These are phyloP conservation scores for Tryphoninae sp. DNA, from an alignment of 2,888 invertebrate genomes.

Conservation along the genomic window DNA sequence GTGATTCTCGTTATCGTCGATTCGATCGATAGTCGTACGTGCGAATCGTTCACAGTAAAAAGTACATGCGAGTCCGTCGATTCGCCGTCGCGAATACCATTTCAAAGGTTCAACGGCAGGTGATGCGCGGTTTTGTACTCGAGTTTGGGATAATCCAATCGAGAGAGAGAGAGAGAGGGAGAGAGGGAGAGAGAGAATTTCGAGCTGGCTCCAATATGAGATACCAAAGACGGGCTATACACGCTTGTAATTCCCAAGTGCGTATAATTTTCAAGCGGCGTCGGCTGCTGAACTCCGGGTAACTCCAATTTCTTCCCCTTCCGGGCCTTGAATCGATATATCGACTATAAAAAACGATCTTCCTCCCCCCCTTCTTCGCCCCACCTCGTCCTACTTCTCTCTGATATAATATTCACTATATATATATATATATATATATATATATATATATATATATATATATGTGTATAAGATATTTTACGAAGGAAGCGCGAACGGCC, in stretches of 20 bases:
- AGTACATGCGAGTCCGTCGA: constrained; percentile 24
- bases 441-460: background rate
- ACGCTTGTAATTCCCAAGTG: constrained; percentile 54
- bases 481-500: constrained; percentile 3
- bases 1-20: constrained; percentile 7
- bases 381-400: too few species aligned
- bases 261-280: constrained; percentile 52
- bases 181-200: background rate
- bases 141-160: background rate
- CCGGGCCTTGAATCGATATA: constrained; percentile 37
- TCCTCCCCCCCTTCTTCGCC: background rate
- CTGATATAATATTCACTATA: background rate
- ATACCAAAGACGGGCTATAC: constrained; percentile 12
- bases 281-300: constrained; percentile 25
- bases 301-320: constrained; percentile 39
- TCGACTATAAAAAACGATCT: constrained; percentile 11
- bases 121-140: constrained; percentile 43
- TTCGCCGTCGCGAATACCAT: background rate
- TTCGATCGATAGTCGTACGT: constrained; percentile 33
- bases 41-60: constrained; percentile 26
- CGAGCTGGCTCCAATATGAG: background rate
- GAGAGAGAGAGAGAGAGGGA: background rate
- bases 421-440: background rate
- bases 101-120: constrained; percentile 36
- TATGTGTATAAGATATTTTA: background rate